Percentiles rank a stretch among this genome's conserved stretches.
These are phyloP conservation scores for Sinosuthora webbiana DNA, from an alignment of 2,113 vertebrate species.

Conservation along the genomic window DNA sequence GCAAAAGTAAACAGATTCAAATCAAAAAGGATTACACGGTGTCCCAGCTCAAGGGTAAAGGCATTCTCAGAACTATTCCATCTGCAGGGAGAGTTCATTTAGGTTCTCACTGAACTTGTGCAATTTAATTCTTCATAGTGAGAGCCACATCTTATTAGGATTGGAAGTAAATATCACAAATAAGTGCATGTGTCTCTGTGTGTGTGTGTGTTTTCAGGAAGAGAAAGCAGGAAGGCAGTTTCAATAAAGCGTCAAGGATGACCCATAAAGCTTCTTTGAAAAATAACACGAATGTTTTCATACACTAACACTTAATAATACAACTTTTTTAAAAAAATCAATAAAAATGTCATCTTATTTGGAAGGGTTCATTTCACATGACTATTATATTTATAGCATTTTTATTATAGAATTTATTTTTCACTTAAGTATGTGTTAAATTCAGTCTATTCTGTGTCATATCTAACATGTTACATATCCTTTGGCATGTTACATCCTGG, in stretches of 20 bases:
- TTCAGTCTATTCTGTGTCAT: neutral
- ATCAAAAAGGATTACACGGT: conserved; percentile 29
- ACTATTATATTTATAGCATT: neutral
- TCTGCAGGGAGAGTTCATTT: neutral
- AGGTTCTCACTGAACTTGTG: conserved; percentile 6
- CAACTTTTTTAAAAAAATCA: neutral
- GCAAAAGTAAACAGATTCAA: conserved; percentile 60
- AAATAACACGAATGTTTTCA: neutral
- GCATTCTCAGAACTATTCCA: conserved; percentile 12
- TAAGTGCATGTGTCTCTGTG: neutral
- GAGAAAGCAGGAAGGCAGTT: neutral
- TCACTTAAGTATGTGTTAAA: neutral
- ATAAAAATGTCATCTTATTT: neutral
- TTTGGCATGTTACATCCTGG: neutral
- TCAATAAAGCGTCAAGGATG: neutral
- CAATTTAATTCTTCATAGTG: neutral
- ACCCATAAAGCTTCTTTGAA: neutral
- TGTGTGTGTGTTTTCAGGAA: neutral
- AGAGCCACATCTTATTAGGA: neutral
- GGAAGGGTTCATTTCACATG: neutral
- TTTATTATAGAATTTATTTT: neutral
- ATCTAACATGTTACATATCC: too few species aligned
- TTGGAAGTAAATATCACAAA: neutral
- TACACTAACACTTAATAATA: neutral
- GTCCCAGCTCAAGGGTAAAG: conserved; percentile 19